Percentiles rank a stretch among this genome's conserved stretches.
phyloP scores from a whole-genome alignment of 2,113 vertebrate species.

The Plotosus lineatus region DNA sequence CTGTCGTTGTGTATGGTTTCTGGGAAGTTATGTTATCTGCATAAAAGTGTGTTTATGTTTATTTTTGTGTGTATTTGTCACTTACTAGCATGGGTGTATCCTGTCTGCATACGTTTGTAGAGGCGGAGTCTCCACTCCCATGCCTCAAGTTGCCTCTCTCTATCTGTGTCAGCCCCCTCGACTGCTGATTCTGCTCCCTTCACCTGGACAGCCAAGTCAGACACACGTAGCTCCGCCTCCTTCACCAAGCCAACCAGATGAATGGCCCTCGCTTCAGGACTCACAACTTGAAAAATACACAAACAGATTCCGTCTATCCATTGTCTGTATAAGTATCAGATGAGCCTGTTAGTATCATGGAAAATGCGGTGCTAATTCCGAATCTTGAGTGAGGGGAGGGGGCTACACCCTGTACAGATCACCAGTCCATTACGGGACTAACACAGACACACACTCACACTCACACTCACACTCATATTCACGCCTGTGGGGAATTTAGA shows the following conservation, averaged over 20 bases:
- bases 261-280: constrained; percentile 80
- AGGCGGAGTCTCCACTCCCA: constrained; percentile 90
- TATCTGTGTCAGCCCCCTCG: constrained; percentile 73
- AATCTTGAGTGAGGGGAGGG: too few species aligned
- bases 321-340: too few species aligned
- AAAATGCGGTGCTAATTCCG: too few species aligned
- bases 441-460: too few species aligned
- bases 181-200: constrained; percentile 71
- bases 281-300: constrained; percentile 73
- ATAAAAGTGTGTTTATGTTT: background rate
- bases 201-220: constrained; percentile 78
- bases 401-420: too few species aligned
- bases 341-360: too few species aligned
- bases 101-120: constrained; percentile 88
- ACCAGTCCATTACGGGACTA: too few species aligned
- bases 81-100: constrained; percentile 89
- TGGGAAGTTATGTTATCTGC: background rate
- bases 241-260: constrained; percentile 83
- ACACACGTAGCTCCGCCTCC: constrained; percentile 84
- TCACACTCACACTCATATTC: too few species aligned
- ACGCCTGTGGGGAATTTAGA: too few species aligned
- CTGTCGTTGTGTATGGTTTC: background rate
- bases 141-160: constrained; percentile 83
- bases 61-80: constrained; percentile 36
- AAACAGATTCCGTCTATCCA: too few species aligned